Evolutionary conservation across 2,888 invertebrate genomes (phyloP), one percentile per base, ranked within the genome.

Genomic region (Cephus spinipes): DNA sequence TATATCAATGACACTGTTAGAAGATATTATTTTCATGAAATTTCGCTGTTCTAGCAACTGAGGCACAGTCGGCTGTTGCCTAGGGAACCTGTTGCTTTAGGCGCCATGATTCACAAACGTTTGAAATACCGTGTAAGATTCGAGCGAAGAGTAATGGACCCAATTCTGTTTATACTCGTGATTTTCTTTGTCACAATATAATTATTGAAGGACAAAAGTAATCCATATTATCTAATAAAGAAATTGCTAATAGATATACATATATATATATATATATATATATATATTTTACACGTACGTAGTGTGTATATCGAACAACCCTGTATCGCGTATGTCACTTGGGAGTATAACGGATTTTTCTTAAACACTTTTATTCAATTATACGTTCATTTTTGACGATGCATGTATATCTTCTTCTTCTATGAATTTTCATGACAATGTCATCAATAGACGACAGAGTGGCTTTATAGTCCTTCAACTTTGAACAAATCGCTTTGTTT

Each of bases 161-260:
- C 55, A 23, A 55, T 55, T 55, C 23, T 9, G 2, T 55, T 23
- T 55, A 9, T 55, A 55, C 23, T 55, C 55, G 23, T 55, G 23
- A 55, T 71, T 71, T 78, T 69, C 75, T 69, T 76, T 76, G 73
- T 73, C 76, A 73, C 36, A 78, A 71, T 76, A 76, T 69, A 68
- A 78, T 75, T 71, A 76, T 73, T 33, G 75, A 34, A 74, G 68
- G 71, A 73, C 40, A 73, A 73, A 71, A 77, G 71, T 40, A 15
- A 75, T 33, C 23, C 55, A 55, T 55, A 55, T 55, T 55, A 55
- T 55, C 55, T 55, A 55, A 55, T 55, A 71, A 71, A 69, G 32
- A 69, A 32, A 71, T 71, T 23, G 71, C 71, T 33, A 31, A 33
- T 33, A 71, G 71, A 71, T 71, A 71, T 69, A 69, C 12, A 69